Evolutionary conservation across 37 sponge, comb jelly and placozoan genomes (phyloP), one percentile per base, ranked within the genome.

Genomic region (Halichondria panicea): DNA sequence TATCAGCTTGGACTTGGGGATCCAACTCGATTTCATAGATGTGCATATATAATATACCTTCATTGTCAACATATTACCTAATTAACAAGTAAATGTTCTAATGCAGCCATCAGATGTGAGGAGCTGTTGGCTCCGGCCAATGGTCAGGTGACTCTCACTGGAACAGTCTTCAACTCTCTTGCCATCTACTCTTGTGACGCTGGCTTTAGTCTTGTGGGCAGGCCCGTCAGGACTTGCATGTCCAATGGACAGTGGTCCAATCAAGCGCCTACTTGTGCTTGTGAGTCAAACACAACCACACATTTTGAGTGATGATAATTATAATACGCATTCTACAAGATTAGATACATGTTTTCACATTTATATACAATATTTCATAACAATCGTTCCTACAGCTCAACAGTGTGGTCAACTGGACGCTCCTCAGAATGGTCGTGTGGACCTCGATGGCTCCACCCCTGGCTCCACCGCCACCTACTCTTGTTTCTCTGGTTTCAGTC

Each of bases 141-240:
- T 73, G 89, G 89, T 15, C 24, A 44, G 9, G 73, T 81, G 0
- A 30, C 28, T n/a, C 21, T 57, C n/a, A 57, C 53, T 1, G 65
- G 54, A 35, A 77, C 69, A 35, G 55, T 72, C 7, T 42, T 53
- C 33, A 45, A 67, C 1, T 70, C 71, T 3, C 65, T 60, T 12
- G 85, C 65, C 21, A 52, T 5, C 7, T 84, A 84, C 56, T 48
- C 71, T 0, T 84, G 85, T 34, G 32, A 70, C 31, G 9, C 33
- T 25, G 78, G 91, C 22, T 90, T 64, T 63, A 50, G 53, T 11
- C 39, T 84, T 55, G 21, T n/a, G 22, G 91, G 91, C 6, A 65
- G 35, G 15, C 57, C 46, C 24, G 38, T 54, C 4, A 30, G 71
- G 3, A n/a, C 45, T 8, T 90, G 86, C 70, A 70, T 39, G 31